These are phyloP conservation scores for Brachyhypopomus occidentalis DNA, from an alignment of 2,113 vertebrate genomes.

Conservation along the genomic window DNA sequence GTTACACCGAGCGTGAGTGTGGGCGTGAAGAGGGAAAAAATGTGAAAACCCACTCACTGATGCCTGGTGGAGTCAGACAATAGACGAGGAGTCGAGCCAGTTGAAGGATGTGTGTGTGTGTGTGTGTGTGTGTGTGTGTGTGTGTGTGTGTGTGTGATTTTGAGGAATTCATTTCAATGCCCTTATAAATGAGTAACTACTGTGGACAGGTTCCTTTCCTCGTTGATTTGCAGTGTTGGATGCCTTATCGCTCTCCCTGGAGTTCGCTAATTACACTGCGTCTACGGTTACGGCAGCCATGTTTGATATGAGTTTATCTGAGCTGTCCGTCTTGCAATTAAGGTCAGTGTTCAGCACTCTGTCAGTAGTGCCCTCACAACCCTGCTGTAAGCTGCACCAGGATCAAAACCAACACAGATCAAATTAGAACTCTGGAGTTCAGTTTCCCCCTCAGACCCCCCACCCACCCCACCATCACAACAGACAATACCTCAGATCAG, in stretches of 20 bases:
- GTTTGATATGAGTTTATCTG: slow-evolving; percentile 64
- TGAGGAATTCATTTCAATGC: slow-evolving; percentile 39
- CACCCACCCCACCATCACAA: slow-evolving; percentile 49
- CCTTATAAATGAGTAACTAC: slow-evolving; percentile 60
- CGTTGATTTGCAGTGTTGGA: slow-evolving; percentile 54
- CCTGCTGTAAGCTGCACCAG: slow-evolving; percentile 49
- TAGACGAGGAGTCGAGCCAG: not conserved
- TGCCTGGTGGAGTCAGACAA: slow-evolving; percentile 8
- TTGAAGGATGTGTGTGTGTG: slow-evolving; percentile 31
- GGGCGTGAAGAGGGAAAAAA: slow-evolving; percentile 13
- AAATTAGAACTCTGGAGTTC: slow-evolving; percentile 53
- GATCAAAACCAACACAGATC: slow-evolving; percentile 58
- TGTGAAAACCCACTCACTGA: slow-evolving; percentile 26
- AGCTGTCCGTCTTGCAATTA: slow-evolving; percentile 60
- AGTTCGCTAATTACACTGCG: slow-evolving; percentile 60
- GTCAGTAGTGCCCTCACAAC: slow-evolving; percentile 48
- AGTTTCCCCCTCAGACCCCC: slow-evolving; percentile 47
- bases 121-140: slow-evolving; percentile 20
- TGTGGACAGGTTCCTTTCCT: slow-evolving; percentile 38
- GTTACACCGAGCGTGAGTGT: not conserved
- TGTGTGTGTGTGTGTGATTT: slow-evolving; percentile 32
- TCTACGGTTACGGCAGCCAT: slow-evolving; percentile 54
- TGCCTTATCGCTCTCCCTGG: slow-evolving; percentile 57
- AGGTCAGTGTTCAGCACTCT: slow-evolving; percentile 56
- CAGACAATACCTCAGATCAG: slow-evolving; percentile 53